These are phyloP conservation scores for Erynnis tages DNA, from an alignment of 2,888 invertebrate genomes.

Conservation along the genomic window DNA sequence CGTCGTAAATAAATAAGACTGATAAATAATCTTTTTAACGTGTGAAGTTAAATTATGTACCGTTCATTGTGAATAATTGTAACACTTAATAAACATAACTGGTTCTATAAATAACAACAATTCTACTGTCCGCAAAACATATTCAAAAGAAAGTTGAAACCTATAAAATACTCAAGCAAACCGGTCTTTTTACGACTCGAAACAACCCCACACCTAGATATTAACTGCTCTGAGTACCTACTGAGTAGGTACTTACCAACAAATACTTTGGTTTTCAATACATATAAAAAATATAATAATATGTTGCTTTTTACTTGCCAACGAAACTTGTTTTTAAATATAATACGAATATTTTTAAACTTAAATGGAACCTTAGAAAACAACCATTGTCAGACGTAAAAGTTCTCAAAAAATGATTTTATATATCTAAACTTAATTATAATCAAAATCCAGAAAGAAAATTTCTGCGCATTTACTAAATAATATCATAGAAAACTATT, in stretches of 20 bases:
- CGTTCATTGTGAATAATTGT: conserved; percentile 6
- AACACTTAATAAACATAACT: conserved; percentile 27
- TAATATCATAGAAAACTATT: too few species aligned
- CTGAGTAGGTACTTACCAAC: too few species aligned
- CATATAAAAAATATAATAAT: too few species aligned
- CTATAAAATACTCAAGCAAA: conserved; percentile 34
- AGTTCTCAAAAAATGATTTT: too few species aligned
- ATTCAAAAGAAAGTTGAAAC: conserved; percentile 35
- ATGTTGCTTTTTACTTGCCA: too few species aligned
- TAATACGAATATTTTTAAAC: too few species aligned
- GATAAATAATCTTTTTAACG: conserved; percentile 5
- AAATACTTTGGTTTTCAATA: conserved; percentile 34
- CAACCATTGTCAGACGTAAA: too few species aligned
- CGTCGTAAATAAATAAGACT: background rate
- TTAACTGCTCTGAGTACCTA: conserved; percentile 25
- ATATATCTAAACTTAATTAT: too few species aligned
- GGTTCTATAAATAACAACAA: conserved; percentile 39
- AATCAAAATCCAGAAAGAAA: too few species aligned
- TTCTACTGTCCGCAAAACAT: conserved; percentile 40
- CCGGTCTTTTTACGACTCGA: conserved; percentile 31
- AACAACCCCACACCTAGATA: conserved; percentile 6
- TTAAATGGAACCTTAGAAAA: too few species aligned
- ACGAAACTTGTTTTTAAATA: too few species aligned
- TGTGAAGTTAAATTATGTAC: conserved; percentile 22
- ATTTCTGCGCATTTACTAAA: too few species aligned